Percentiles rank a stretch among this genome's conserved stretches.
phyloP scores from a whole-genome alignment of 2,888 invertebrate species.

The Hybos culiciformis region DNA sequence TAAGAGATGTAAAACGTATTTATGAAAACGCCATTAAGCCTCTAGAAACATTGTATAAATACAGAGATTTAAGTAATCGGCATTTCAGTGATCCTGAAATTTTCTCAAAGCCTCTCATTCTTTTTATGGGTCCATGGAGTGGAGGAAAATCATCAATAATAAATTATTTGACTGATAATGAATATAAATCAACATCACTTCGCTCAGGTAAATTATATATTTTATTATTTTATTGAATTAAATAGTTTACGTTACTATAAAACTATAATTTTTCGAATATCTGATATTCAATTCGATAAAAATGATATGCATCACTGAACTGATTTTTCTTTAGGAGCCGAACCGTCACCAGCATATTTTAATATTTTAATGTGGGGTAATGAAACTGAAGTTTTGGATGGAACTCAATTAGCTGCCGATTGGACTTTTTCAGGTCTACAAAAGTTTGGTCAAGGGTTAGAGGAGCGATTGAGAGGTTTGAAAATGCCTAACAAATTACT shows the following conservation, averaged over 20 bases:
- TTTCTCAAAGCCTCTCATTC: slow-evolving; percentile 80
- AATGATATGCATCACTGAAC: background rate
- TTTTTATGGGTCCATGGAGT: slow-evolving; percentile 95
- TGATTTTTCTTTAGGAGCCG: slow-evolving; percentile 53
- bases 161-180: slow-evolving; percentile 80
- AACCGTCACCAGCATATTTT: slow-evolving; percentile 86
- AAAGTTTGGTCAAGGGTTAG: slow-evolving; percentile 87
- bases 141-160: slow-evolving; percentile 91
- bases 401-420: slow-evolving; percentile 88
- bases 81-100: slow-evolving; percentile 91
- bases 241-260: background rate
- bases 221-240: too few species aligned
- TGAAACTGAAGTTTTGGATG: slow-evolving; percentile 72
- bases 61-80: slow-evolving; percentile 79
- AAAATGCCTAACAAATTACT: slow-evolving; percentile 69
- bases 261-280: background rate
- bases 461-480: slow-evolving; percentile 72
- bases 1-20: slow-evolving; percentile 71
- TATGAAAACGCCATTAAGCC: slow-evolving; percentile 83
- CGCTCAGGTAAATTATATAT: slow-evolving; percentile 60
- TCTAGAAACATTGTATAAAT: slow-evolving; percentile 79
- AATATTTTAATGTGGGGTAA: slow-evolving; percentile 84
- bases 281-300: too few species aligned
- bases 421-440: slow-evolving; percentile 88
- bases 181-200: slow-evolving; percentile 67